Percentiles rank a stretch among this genome's conserved stretches.
Conservation (phyloP, 2,113 vertebrate genomes). For the Sarotherodon lohbergeri region DNA sequence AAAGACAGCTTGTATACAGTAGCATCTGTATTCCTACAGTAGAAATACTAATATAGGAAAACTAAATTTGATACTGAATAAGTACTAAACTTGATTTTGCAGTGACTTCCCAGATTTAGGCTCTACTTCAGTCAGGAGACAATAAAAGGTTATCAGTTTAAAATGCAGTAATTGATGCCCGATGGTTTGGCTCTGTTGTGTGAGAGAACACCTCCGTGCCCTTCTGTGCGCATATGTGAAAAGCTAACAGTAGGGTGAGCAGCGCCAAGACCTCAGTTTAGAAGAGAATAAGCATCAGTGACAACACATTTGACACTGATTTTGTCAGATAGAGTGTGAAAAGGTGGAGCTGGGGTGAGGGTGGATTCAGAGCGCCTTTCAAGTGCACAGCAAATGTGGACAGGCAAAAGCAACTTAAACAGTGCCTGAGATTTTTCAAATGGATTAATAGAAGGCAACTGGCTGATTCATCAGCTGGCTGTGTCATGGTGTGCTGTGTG, state of each 20-base stretch:
- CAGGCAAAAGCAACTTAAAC: neutral
- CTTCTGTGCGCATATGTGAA: neutral
- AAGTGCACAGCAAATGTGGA: neutral
- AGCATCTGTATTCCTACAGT: neutral
- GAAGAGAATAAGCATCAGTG: neutral
- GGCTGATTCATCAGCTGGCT: no score
- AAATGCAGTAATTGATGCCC: neutral
- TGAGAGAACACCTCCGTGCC: neutral
- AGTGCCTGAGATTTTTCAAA: neutral
- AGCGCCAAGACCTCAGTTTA: neutral
- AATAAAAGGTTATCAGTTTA: neutral
- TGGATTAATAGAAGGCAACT: neutral
- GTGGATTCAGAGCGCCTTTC: neutral
- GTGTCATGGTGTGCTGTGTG: neutral
- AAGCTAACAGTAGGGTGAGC: neutral
- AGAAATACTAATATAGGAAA: neutral
- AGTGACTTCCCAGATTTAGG: neutral
- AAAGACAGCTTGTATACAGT: neutral
- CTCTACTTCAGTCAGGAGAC: neutral
- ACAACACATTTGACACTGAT: neutral
- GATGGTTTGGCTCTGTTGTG: neutral
- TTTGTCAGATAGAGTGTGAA: neutral
- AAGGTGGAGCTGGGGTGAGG: neutral
- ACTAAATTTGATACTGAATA: neutral
- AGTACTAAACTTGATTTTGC: neutral